Base-by-base conservation (phyloP, 2,797 vertebrate genomes). In the Sciurus carolinensis region DNA sequence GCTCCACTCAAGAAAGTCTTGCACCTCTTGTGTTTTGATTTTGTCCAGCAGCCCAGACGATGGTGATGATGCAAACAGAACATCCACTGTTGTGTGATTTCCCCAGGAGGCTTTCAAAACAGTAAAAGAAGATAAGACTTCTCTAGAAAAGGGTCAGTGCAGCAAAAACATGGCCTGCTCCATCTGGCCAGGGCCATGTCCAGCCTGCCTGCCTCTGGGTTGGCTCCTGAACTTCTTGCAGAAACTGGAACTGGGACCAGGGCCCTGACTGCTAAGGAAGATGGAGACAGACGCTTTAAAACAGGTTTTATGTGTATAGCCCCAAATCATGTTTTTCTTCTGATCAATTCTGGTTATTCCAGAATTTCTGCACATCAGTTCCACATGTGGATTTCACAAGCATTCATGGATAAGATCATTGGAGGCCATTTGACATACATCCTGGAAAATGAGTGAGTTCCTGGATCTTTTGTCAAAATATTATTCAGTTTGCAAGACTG, bases 401-500 rank as follows among this genome's bases (percentile, higher is more conserved):
- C 2, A 4, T 84, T 95, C 75, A 82, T 91, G 96, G 98, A 98
- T 97, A 98, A 97, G 97, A 98, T 87, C 96, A 52, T 66, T 39
- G 39, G 85, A 94, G 86, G 92, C 87, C 90, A 2, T 98, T 98
- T 97, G 98, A 98, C 98, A 98, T 98, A 98, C 94, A 82, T 87
- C 90, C 96, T 87, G 90, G 75, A 96, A 92, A 96, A 97, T 88
- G 95, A 97, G 84, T 73, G 66, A 64, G 93, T 87, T 97, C 96
- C 95, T 87, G 84, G 94, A 91, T 97, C 97, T 97, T 91, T 95
- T 50, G 88, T 98, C 95, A 97, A 95, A 92, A 94, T 93, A 95
- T 96, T 91, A 95, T 97, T 98, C 97, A 94, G 96, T 96, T 97
- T 96, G 96, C 97, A 93, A 98, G 98, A 97, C 98, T 97, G 95